A percentile compares a stretch with the other conserved stretches of the same genome.
Evolutionary conservation across 2,113 vertebrate genomes (phyloP).

Genomic region (Pao palembangensis): DNA sequence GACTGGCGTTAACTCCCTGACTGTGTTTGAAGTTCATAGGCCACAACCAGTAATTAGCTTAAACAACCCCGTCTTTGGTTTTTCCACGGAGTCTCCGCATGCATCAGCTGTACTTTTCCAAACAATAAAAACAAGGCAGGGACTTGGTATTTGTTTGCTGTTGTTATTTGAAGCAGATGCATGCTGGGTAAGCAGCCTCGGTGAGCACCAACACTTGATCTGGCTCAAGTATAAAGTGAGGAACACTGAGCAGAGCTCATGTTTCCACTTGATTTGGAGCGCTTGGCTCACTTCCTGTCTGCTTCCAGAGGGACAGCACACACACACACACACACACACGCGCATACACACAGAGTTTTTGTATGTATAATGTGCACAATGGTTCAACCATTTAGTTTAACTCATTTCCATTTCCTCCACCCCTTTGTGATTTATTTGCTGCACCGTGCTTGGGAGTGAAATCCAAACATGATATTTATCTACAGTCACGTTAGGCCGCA

Average conservation of each 20-base stretch:
- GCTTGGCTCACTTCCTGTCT: slow-evolving; percentile 57
- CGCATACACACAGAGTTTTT: background rate
- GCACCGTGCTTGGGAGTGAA: too few species aligned
- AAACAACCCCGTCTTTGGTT: too few species aligned
- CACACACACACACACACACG: slow-evolving; percentile 43
- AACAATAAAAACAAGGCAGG: background rate
- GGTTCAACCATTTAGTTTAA: background rate
- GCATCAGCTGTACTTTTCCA: background rate
- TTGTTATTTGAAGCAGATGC: slow-evolving; percentile 13
- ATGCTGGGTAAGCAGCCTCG: background rate
- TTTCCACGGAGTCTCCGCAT: too few species aligned
- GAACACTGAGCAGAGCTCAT: slow-evolving; percentile 20
- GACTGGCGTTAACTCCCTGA: too few species aligned
- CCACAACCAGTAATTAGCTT: too few species aligned
- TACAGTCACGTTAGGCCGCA: too few species aligned
- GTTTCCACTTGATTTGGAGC: slow-evolving; percentile 58
- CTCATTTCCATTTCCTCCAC: background rate
- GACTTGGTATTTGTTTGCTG: slow-evolving; percentile 13
- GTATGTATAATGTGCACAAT: background rate
- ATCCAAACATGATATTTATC: too few species aligned
- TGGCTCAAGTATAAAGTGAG: slow-evolving; percentile 18
- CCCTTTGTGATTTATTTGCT: too few species aligned
- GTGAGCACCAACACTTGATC: background rate
- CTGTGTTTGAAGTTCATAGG: too few species aligned
- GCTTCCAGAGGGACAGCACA: slow-evolving; percentile 47